Evolutionary conservation across 2,113 vertebrate species (phyloP), one percentile per base, ranked within the genome.

Genomic region (Callospermophilus lateralis): DNA sequence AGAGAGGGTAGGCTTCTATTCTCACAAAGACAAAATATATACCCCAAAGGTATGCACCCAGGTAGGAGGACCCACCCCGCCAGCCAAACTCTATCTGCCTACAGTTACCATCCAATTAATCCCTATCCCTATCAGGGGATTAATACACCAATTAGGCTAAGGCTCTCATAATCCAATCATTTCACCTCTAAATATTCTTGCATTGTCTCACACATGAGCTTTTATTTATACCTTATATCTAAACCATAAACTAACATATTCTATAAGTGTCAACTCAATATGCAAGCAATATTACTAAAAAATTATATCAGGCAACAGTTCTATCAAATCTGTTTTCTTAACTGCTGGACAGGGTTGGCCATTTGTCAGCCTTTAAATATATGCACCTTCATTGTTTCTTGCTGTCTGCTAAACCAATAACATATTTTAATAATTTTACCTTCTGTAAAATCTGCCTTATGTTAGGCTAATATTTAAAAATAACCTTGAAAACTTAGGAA

Each of bases 401-500:
- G 68, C 51, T 32, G 37, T 63, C 55, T 95, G 26, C 65, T 90
- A 80, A 77, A 51, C 37, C 55, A 92, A 78, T 80, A 58, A 3
- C 86, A 79, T 32, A 84, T 42, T 37, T 80, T 74, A 90, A 95
- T 42, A 39, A 22, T 80, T 94, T 93, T 77, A 76, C 67, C 67
- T 89, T 67, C 5, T 94, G 4, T n/a, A 28, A 26, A 89, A 77
- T 81, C 42, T 83, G 63, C 11, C 32, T 39, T 81, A 77, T 51
- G 6, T 67, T 90, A 89, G 34, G 58, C 53, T 84, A 39, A 17
- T 84, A 2, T 58, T 97, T 77, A 37, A 81, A 88, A 81, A 34
- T 20, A 89, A 83, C 8, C 53, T 94, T 94, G 61, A 92, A 93
- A 83, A 93, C n/a, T 72, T 80, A 42, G 34, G 55, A 90, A 53